Base-by-base conservation (phyloP, 1,140 invertebrate genomes). In the Palaemon carinicauda region DNA sequence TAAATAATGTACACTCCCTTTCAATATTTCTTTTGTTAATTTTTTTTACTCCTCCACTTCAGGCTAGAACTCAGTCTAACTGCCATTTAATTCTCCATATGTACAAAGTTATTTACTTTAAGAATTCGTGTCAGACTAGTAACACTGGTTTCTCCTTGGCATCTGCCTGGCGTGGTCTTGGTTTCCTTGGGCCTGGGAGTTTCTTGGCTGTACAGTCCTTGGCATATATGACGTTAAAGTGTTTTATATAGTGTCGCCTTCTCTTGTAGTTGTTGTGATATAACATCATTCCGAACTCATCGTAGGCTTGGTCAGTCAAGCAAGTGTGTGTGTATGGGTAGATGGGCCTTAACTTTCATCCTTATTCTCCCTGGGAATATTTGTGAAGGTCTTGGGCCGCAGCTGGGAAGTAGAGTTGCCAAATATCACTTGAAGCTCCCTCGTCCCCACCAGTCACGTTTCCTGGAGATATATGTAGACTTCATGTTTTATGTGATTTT, bases 31-130 rank as follows among this genome's bases (percentile, higher is more conserved):
- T 41, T 41, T 41, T 41, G 7, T 41, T 41, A 9, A 41, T 41
- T 41, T 41, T 41, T 65, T 65, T 80, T 53, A 80, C 77, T 79
- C 84, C 82, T 71, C 41, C 74, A 80, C 78, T 74, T 52, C 60
- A 73, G 80, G 80, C 80, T 82, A 73, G 80, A 71, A 82, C 80
- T 82, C 80, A 82, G 78, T 80, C 78, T 80, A 80, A 80, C 78
- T 80, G 78, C 78, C 78, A 80, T 80, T 80, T 54, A 80, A 80
- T 29, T 56, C 69, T 78, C 75, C 84, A 86, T 60, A 86, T 86
- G 84, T 86, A 86, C 84, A 86, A 86, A 86, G 84, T 53, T 79
- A 60, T 79, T 71, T 80, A 78, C 77, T 86, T 73, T 84, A 84
- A 84, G 82, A 84, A 77, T 84, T 52, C 41, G 51, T 41, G 41